Conservation (phyloP, 1,140 invertebrate genomes). For the Drosophila seguyi region DNA sequence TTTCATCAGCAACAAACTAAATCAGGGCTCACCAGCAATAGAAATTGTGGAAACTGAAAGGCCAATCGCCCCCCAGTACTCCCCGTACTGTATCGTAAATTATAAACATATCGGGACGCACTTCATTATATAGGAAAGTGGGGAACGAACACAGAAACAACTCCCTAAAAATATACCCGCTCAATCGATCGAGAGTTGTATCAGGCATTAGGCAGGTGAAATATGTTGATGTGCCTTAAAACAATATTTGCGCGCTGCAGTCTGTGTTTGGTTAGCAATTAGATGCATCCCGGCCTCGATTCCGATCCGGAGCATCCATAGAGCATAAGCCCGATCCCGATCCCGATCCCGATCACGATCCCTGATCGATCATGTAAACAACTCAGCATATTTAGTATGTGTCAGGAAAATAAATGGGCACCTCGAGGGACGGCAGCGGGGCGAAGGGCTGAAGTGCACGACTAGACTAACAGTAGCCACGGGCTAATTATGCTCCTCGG, state of each 20-base stretch:
- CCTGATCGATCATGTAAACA: constrained; percentile 75
- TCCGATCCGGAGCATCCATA: constrained; percentile 13
- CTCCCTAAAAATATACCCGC: constrained; percentile 25
- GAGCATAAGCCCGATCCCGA: constrained; percentile 36
- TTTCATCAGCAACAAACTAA: constrained; percentile 1
- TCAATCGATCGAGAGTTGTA: constrained; percentile 17
- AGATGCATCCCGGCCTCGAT: constrained; percentile 57
- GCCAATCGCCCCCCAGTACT: constrained; percentile 8
- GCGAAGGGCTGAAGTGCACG: constrained; percentile 16
- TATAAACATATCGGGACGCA: constrained; percentile 77
- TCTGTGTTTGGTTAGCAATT: constrained; percentile 79
- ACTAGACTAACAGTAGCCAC: constrained; percentile 70
- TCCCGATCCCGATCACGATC: constrained; percentile 18
- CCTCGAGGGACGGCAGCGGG: constrained; percentile 23
- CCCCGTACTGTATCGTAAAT: constrained; percentile 63
- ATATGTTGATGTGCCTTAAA: constrained; percentile 80
- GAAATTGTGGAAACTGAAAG: constrained; percentile 10
- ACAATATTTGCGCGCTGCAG: constrained; percentile 72
- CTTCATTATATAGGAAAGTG: constrained; percentile 64
- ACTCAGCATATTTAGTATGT: constrained; percentile 79
- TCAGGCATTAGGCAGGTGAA: constrained; percentile 63
- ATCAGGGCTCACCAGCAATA: not conserved
- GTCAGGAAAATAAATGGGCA: constrained; percentile 76
- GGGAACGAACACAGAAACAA: constrained; percentile 36
- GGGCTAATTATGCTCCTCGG: constrained; percentile 65